Base-by-base conservation (phyloP, 1,140 invertebrate genomes). In the Camponotus pennsylvanicus region DNA sequence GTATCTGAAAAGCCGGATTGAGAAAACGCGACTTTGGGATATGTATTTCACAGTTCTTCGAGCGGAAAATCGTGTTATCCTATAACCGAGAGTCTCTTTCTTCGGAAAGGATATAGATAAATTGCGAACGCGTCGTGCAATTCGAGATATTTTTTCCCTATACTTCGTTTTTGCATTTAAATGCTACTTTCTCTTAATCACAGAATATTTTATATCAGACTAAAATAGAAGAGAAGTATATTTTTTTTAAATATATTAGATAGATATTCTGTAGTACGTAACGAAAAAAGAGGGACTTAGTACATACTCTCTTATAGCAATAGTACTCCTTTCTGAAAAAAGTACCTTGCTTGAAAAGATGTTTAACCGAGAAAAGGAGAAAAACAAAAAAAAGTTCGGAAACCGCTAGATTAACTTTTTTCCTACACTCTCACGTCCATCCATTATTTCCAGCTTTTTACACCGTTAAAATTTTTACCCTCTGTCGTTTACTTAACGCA, bases 41-140 rank as follows among this genome's bases (percentile, higher is more conserved):
- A 27, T 27, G 27, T 27, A 73, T 49, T 61, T 32, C 6, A 15
- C 0, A 37, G 18, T 61, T 61, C 15, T 34, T 1, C 69, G 40
- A 49, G 79, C 69, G 55, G 79, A 83, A 83, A 83, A 83, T 83
- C 40, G 13, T 45, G n/a, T 83, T 82, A 52, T 45, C 18, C 7
- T 37, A 15, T 42, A 64, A 49, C 13, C 21, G 40, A 49, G 40
- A 13, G 18, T 49, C n/a, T 34, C 37, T 49, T 61, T 64, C 32
- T 18, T 61, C 11, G n/a, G 13, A 45, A 32, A 61, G 4, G 34
- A 7, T 67, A 27, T 7, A 13, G 34, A 45, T 2, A 45, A 73
- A 82, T 82, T 27, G 67, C 15, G n/a, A 57, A 18, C n/a, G 55
- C 27, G 37, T 42, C 34, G 18, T 21, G n/a, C 4, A 55, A 63